Evolutionary conservation across 2,113 vertebrate species (phyloP).

Genomic region (Lethenteron camtschaticum): DNA sequence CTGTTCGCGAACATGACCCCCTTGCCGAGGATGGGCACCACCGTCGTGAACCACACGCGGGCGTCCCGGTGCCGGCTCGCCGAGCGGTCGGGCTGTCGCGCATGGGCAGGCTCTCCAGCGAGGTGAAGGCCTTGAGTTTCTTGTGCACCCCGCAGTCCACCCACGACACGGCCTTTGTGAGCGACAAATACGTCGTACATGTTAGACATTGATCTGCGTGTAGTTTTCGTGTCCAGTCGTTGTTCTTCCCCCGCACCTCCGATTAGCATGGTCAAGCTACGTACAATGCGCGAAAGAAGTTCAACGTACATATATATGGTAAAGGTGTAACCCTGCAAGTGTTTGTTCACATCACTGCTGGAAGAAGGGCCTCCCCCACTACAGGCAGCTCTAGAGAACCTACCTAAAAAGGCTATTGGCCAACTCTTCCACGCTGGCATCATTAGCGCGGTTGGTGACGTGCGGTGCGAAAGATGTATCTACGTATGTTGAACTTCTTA

Average conservation of each 20-base stretch:
- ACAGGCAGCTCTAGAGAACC: too few species aligned
- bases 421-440: too few species aligned
- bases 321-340: constrained; percentile 25
- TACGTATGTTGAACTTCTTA: too few species aligned
- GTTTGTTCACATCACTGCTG: too few species aligned
- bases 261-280: constrained; percentile 9
- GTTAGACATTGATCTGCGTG: constrained; percentile 56
- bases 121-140: constrained; percentile 47
- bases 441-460: too few species aligned
- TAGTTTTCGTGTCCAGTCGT: constrained; percentile 44
- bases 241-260: constrained; percentile 45
- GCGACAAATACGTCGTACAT: constrained; percentile 80
- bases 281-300: constrained; percentile 4
- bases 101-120: constrained; percentile 42
- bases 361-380: too few species aligned
- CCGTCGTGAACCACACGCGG: constrained; percentile 87
- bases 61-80: constrained; percentile 60
- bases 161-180: constrained; percentile 45
- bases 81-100: constrained; percentile 8
- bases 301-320: constrained; percentile 52
- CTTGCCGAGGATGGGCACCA: constrained; percentile 66
- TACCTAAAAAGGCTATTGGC: too few species aligned
- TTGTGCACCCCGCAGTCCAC: constrained; percentile 6
- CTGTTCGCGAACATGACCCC: constrained; percentile 87
- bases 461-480: too few species aligned